phyloP scores from a whole-genome alignment of 2,113 vertebrate genomes.

The Mormyrus lacerda region DNA sequence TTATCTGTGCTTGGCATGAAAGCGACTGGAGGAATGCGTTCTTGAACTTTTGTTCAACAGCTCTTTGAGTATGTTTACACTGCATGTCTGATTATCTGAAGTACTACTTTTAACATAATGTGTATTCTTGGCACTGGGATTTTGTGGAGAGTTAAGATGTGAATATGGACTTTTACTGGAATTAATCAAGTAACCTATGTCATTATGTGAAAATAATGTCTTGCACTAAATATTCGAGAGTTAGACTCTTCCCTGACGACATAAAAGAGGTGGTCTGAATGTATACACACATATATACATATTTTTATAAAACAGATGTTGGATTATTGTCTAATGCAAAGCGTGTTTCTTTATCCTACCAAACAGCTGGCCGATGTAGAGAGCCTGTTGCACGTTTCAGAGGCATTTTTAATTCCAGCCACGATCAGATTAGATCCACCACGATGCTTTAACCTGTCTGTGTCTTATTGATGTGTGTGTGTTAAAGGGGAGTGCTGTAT shows the following conservation, averaged over 20 bases:
- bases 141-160: neutral
- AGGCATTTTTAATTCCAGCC: neutral
- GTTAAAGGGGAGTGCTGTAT: neutral
- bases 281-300: neutral
- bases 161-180: neutral
- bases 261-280: neutral
- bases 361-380: neutral
- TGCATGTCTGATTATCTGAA: neutral
- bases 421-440: neutral
- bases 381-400: neutral
- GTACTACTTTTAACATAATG: neutral
- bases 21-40: neutral
- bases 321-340: neutral
- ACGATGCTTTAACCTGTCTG: neutral
- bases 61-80: neutral
- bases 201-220: neutral
- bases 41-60: neutral
- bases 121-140: neutral
- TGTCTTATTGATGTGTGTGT: neutral
- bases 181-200: neutral
- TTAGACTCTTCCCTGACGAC: neutral
- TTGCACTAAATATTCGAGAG: neutral
- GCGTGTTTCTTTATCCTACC: neutral
- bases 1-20: neutral
- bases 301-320: neutral